Conservation (phyloP, 92 coral and sea anemone genomes). For the Phenganax subtilis region DNA sequence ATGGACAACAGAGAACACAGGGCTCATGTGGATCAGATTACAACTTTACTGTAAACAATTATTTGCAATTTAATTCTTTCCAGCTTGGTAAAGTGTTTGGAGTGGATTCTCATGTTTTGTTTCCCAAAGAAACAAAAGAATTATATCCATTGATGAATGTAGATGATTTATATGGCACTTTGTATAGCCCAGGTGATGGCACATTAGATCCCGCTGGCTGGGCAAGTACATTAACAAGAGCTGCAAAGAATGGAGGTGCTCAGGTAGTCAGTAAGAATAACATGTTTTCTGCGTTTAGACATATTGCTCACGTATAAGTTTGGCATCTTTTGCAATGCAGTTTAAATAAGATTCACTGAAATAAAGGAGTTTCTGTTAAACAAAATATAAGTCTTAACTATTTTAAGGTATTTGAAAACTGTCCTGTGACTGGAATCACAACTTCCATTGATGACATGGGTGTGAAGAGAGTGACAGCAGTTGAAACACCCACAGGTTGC, state of each 20-base stretch:
- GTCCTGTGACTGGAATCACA: constrained; percentile 80
- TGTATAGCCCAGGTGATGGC: constrained; percentile 97
- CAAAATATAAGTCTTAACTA: too few species aligned
- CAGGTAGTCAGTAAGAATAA: constrained; percentile 51
- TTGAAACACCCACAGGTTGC: constrained; percentile 69
- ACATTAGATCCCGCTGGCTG: constrained; percentile 97
- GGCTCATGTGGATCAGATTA: too few species aligned
- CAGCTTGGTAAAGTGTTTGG: constrained; percentile 92
- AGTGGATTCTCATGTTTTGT: constrained; percentile 78
- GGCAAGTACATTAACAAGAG: constrained; percentile 81
- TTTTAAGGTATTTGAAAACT: constrained; percentile 74
- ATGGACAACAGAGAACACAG: too few species aligned
- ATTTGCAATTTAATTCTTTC: neutral
- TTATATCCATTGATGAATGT: constrained; percentile 87
- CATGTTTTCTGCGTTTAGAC: neutral
- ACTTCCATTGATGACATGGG: constrained; percentile 84
- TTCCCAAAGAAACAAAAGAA: constrained; percentile 80
- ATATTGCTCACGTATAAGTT: neutral
- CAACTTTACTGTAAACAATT: neutral
- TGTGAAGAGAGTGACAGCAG: constrained; percentile 71
- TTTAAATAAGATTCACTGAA: neutral
- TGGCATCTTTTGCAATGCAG: neutral
- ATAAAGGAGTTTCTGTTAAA: too few species aligned
- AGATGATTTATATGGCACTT: constrained; percentile 83
- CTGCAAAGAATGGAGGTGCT: constrained; percentile 78